Percentiles rank a stretch among this genome's conserved stretches.
These are phyloP conservation scores for Dromaius novaehollandiae DNA, from an alignment of 2,113 vertebrate genomes.

Conservation along the genomic window DNA sequence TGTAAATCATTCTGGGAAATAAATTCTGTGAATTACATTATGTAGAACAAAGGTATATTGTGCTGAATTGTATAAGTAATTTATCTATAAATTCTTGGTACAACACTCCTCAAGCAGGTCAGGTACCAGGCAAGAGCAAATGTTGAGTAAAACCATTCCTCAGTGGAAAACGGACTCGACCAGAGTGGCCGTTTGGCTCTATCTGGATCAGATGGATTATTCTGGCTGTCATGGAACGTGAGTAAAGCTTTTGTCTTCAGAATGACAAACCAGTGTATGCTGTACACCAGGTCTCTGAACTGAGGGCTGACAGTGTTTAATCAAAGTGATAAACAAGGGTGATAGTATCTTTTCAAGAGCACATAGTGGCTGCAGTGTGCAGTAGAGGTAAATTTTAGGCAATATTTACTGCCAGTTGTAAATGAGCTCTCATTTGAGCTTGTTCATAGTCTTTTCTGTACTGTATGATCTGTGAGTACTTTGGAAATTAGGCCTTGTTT, in stretches of 20 bases:
- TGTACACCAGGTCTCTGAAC: background rate
- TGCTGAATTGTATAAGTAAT: background rate
- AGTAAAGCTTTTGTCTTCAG: background rate
- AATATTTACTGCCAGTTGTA: background rate
- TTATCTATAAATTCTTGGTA: background rate
- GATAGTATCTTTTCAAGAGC: background rate
- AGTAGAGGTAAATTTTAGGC: background rate
- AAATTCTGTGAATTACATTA: background rate
- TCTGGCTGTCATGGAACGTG: fast-evolving
- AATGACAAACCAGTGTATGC: background rate
- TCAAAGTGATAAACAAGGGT: background rate
- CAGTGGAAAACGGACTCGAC: background rate
- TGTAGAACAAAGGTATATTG: background rate
- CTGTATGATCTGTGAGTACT: background rate
- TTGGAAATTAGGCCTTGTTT: background rate
- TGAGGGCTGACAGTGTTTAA: background rate
- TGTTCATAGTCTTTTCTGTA: background rate
- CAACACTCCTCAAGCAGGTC: background rate
- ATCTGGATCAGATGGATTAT: background rate
- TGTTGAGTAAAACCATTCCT: background rate
- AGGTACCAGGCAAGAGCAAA: background rate
- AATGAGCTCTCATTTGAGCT: background rate
- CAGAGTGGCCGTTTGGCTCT: fast-evolving
- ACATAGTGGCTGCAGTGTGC: background rate
- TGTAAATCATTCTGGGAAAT: background rate